Evolutionary conservation across 2,113 vertebrate species (phyloP), one percentile per base, ranked within the genome.

Genomic region (Sinocyclocheilus grahami): DNA sequence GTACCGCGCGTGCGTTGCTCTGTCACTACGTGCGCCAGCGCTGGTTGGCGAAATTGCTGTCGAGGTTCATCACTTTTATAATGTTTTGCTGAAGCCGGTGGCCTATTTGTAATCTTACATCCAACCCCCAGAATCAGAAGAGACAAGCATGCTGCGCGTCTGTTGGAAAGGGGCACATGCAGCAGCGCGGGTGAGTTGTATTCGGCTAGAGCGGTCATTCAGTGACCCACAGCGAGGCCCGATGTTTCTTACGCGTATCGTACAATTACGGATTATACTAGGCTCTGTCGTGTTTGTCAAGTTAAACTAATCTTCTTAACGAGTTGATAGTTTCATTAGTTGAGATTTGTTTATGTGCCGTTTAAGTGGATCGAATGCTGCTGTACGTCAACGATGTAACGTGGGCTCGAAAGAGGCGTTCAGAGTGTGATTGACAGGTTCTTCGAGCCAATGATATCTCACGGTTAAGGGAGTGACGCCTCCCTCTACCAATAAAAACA

Each of bases 61-160:
- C 27, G 65, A 86, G 82, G 22, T 78, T 78, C 62, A 58, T 74
- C 14, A 48, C 33, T 71, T 88, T 85, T 87, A 90, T 82, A 53
- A 92, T 92, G 91, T 88, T 86, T 89, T 90, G 51, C 85, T 92
- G 85, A 91, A 80, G 76, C 72, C 39, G 71, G 37, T 51, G 6
- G 30, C 16, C 22, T 20, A 67, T 87, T 42, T 76, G 24, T 86
- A 14, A 51, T 83, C 72, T 78, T 67, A 10, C 75, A 85, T 84
- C 30, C 72, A 79, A 75, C 51, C 72, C 84, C 30, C 58, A n/a
- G 81, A 86, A 72, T 82, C 83, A 86, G 83, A 79, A 89, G 81
- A 53, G 71, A 83, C 78, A 79, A 88, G 75, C 33, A 93, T 93
- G 93, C 90, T 93, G 86, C 93, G 93, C 82, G 89, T 89, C 53